phyloP scores from a whole-genome alignment of 2,797 vertebrate species.

The Ammospiza maritima region DNA sequence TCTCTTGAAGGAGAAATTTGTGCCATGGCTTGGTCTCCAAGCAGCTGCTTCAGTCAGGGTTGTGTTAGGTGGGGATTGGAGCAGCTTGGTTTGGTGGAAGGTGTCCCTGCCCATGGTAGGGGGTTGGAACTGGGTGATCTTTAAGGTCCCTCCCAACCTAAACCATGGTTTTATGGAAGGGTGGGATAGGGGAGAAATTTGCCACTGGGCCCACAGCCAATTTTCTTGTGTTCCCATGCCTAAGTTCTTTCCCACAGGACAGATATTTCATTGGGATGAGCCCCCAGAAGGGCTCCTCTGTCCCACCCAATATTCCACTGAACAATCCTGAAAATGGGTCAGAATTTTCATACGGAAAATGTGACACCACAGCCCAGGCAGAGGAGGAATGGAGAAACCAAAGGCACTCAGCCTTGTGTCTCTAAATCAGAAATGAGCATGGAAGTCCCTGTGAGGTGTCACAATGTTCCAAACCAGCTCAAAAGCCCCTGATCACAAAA shows the following conservation, averaged over 20 bases:
- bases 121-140: neutral
- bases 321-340: neutral
- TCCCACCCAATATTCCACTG: neutral
- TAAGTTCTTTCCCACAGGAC: neutral
- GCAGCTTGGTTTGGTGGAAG: neutral
- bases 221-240: neutral
- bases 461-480: neutral
- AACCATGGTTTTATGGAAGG: neutral
- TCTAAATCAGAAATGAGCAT: neutral
- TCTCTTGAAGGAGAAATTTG: neutral
- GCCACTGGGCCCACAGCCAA: neutral
- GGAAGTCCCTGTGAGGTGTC: neutral
- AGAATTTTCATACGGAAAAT: neutral
- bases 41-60: neutral
- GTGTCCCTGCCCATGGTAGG: neutral
- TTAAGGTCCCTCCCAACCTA: neutral
- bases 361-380: neutral
- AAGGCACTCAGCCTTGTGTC: neutral
- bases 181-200: neutral
- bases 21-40: accelerated
- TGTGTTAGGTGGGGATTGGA: neutral
- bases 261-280: neutral
- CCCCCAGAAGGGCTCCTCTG: neutral
- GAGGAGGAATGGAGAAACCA: neutral
- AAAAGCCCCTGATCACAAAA: neutral